Percentiles rank a stretch among this genome's conserved stretches.
Evolutionary conservation across 2,888 invertebrate species (phyloP).

Genomic region (Drosophila putrida): DNA sequence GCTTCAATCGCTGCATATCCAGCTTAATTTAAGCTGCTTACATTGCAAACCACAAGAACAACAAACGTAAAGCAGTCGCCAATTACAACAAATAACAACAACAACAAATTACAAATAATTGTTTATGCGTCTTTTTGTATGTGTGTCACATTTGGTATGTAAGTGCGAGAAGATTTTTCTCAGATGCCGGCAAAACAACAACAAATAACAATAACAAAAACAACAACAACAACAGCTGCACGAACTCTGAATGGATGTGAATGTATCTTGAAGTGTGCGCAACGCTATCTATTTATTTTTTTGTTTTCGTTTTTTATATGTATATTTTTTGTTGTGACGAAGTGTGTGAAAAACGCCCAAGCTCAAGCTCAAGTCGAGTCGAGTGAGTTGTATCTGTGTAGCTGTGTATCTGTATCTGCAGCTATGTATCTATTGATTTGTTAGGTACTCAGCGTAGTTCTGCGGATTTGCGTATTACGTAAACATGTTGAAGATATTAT

Average conservation of each 20-base stretch:
- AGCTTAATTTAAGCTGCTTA: conserved; percentile 19
- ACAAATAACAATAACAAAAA: conserved; percentile 15
- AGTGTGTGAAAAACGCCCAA: conserved; percentile 77
- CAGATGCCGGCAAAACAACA: conserved; percentile 31
- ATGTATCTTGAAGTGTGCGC: conserved; percentile 72
- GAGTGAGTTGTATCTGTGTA: conserved; percentile 29
- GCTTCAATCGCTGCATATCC: conserved; percentile 12
- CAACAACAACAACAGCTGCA: conserved; percentile 8
- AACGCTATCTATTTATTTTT: conserved; percentile 19
- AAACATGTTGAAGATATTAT: conserved; percentile 36
- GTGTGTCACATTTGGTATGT: conserved; percentile 45
- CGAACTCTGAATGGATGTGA: conserved; percentile 54
- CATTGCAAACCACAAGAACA: conserved; percentile 39
- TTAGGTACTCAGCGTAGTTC: conserved; percentile 12
- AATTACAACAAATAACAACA: conserved; percentile 45
- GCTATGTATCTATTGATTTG: not conserved
- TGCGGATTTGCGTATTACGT: conserved; percentile 28
- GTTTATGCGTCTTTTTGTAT: conserved; percentile 9
- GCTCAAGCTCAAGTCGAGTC: conserved; percentile 51
- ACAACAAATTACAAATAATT: conserved; percentile 29
- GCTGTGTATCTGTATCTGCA: conserved; percentile 2
- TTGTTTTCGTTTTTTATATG: conserved; percentile 17
- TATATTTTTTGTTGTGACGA: conserved; percentile 6
- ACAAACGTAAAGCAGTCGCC: conserved; percentile 36
- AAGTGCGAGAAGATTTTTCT: conserved; percentile 46